Evolutionary conservation across 2,888 invertebrate species (phyloP), one percentile per base, ranked within the genome.

Genomic region (Candidula unifasciata): DNA sequence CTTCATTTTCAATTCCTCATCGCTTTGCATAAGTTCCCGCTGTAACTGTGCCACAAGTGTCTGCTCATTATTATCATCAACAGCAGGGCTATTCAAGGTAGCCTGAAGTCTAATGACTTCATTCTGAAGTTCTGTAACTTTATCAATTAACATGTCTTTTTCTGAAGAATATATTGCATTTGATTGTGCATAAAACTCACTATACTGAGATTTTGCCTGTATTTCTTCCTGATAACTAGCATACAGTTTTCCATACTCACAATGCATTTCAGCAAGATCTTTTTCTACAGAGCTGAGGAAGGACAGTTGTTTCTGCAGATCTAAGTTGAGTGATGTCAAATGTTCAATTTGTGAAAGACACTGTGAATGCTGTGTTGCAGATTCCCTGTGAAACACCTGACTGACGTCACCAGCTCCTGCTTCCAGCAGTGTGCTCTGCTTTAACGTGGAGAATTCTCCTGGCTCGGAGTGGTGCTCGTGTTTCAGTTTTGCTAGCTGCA

Each of bases 241-340:
- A 13, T 85, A 77, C 52, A 88, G 73, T 57, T 82, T 84, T 74
- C 87, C 86, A 86, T 86, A 87, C 71, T 88, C 88, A 24, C 69
- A 37, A 21, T 69, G 79, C 5, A 86, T 44, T 69, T 80, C 85
- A 69, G 85, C 71, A 71, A 82, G 35, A 60, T 86, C 83, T 44
- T 64, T 71, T 78, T 88, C 86, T 16, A 87, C 73, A 79, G 85
- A 83, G 33, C 66, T 76, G 13, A 81, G 54, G n/a, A 35, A 30
- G 35, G 37, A 57, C 27, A 82, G 8, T 52, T 74, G 68, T 16
- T 80, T 27, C 30, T 76, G 64, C 16, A 84, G 66, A 33, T 80
- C 84, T 54, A n/a, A 54, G 33, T 76, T 84, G 33, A 60, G 27
- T 13, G 33, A 27, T 24, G 60, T 80, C 54, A 78, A 57, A 69